Conservation (phyloP, 2,888 invertebrate species). For the Eupithecia subumbrata region DNA sequence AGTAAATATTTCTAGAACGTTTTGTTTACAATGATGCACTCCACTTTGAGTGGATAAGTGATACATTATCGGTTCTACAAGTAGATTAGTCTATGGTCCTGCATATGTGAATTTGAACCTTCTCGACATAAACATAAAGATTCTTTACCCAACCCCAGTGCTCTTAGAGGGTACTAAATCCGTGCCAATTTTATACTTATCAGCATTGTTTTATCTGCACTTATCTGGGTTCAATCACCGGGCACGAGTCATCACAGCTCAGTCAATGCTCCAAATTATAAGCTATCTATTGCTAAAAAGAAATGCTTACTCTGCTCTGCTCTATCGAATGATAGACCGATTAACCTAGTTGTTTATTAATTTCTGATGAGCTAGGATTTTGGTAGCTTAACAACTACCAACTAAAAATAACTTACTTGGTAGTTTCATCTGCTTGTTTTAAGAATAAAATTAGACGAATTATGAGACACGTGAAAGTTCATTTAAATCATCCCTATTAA, state of each 20-base stretch:
- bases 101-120: neutral
- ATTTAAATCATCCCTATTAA: neutral
- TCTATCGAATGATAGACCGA: constrained; percentile 19
- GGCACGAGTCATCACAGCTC: constrained; percentile 49
- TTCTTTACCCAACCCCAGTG: neutral
- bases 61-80: constrained; percentile 1
- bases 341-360: constrained; percentile 9
- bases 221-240: constrained; percentile 64
- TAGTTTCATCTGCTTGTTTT: neutral
- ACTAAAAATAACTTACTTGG: neutral
- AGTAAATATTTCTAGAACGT: constrained; percentile 12
- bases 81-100: neutral
- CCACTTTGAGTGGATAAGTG: constrained; percentile 27
- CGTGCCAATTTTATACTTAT: constrained; percentile 2
- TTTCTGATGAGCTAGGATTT: constrained; percentile 5
- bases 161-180: neutral
- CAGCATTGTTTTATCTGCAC: constrained; percentile 43
- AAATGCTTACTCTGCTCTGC: constrained; percentile 13
- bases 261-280: constrained; percentile 57
- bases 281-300: constrained; percentile 40
- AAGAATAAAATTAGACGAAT: neutral
- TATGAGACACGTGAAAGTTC: neutral
- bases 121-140: neutral
- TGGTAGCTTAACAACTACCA: neutral
- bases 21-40: constrained; percentile 18